Evolutionary conservation across 92 coral and sea anemone species (phyloP), one percentile per base, ranked within the genome.

Genomic region (Epizoanthus illoricatus): DNA sequence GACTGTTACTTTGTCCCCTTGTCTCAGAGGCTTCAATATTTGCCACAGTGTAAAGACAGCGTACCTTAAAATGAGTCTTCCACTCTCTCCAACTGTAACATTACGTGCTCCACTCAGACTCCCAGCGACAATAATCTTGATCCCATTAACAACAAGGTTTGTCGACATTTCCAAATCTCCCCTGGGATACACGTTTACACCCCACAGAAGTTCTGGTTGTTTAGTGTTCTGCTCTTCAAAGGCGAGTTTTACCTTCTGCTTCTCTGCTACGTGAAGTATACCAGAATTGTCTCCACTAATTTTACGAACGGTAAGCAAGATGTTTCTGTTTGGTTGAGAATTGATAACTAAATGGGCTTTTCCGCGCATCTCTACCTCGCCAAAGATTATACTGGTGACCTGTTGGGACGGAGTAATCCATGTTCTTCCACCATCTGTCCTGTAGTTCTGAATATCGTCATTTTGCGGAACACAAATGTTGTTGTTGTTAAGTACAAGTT

Each of bases 61-160:
- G 8, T 65, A 88, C 91, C 91, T 88, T 33, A 88, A 78, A 80
- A 88, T 87, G 65, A 90, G 88, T 47, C 76, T 84, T 5, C 93
- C 93, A 62, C 85, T 83, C 64, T 90, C 85, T 66, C 88, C 93
- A 40, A 90, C 88, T 36, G 90, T 87, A 41, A 90, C 80, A 63
- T 90, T 90, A 20, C 69, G 86, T 3, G 93, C 93, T 16, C 93
- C 93, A 84, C 89, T 90, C 16, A 90, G 81, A 39, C 90, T 84
- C n/a, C 93, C 93, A 40, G 93, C 90, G 36, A 87, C 87, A 68
- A 90, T 87, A 70, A 90, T 80, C 69, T 90, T 83, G 39, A 90
- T 90, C 10, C 90, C 93, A 68, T 90, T 82, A 60, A 90, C 86
- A 33, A 87, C 61, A 73, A 90, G 87, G 73, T 83, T 90, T 69